These are phyloP conservation scores for Apostichopus parvimensis DNA, from an alignment of 35 echinoderm and acorn worm genomes.

Conservation along the genomic window DNA sequence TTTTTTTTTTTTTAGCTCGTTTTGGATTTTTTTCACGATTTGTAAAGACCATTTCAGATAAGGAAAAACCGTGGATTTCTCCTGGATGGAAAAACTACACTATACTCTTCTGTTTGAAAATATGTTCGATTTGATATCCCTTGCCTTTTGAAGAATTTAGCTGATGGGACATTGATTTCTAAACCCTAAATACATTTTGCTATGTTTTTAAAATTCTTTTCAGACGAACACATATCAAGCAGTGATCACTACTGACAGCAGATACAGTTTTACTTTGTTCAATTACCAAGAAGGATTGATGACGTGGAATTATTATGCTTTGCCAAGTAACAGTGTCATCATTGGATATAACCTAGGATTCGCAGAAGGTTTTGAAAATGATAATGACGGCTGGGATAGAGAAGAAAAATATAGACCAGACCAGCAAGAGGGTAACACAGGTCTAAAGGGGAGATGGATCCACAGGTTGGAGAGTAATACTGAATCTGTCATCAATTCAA, in stretches of 20 bases:
- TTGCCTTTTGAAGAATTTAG: no score
- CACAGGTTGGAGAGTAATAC: conserved; percentile 78
- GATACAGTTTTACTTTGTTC: conserved; percentile 84
- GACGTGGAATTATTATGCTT: conserved; percentile 69
- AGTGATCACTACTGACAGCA: conserved; percentile 71
- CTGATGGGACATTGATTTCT: no score
- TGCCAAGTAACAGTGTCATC: conserved; percentile 69
- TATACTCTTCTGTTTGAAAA: no score
- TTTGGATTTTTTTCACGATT: no score
- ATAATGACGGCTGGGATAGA: not conserved
- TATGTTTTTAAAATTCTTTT: no score
- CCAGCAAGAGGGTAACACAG: conserved; percentile 69
- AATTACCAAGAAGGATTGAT: conserved; percentile 78
- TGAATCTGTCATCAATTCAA: conserved; percentile 64
- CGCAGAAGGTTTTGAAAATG: conserved; percentile 3
- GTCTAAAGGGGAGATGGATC: conserved; percentile 79
- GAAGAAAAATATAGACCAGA: conserved; percentile 32
- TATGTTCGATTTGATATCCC: no score
- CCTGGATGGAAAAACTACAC: no score
- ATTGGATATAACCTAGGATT: conserved; percentile 78
- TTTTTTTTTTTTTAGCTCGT: no score
- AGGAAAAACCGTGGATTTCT: no score
- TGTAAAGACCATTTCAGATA: no score
- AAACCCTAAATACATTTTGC: no score
- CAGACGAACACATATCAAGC: conserved; percentile 94